Evolutionary conservation across 92 coral and sea anemone species (phyloP).

Genomic region (Epizoanthus fatuus): DNA sequence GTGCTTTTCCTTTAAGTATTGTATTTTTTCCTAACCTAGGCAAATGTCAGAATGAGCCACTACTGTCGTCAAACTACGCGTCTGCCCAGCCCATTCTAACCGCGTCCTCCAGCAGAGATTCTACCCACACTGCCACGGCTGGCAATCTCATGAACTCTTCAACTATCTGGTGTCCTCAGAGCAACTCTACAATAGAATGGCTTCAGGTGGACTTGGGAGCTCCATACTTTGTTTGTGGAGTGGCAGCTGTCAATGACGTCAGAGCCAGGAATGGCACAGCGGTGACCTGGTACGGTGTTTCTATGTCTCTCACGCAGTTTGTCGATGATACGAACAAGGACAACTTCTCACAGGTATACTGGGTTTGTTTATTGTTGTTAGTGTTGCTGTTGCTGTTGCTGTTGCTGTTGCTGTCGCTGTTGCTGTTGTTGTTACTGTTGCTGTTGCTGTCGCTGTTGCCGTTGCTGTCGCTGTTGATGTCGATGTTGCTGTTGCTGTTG

Average conservation of each 20-base stretch:
- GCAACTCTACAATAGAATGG: constrained; percentile 19
- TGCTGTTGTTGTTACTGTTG: too few species aligned
- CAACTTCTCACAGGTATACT: constrained; percentile 3
- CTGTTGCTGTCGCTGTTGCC: too few species aligned
- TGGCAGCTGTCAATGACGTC: constrained; percentile 14
- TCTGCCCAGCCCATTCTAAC: not conserved
- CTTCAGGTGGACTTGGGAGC: constrained; percentile 25
- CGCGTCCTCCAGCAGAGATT: constrained; percentile 9
- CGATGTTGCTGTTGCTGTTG: too few species aligned
- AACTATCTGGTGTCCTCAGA: constrained; percentile 29
- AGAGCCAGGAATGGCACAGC: not conserved
- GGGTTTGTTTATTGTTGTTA: too few species aligned
- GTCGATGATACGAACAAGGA: constrained; percentile 23
- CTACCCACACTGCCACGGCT: not conserved
- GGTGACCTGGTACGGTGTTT: constrained; percentile 12
- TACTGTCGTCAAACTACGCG: not conserved
- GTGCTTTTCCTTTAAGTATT: too few species aligned
- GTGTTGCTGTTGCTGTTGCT: too few species aligned
- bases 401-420: too few species aligned
- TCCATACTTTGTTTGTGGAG: constrained; percentile 14
- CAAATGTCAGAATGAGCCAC: not conserved
- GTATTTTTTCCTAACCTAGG: not conserved
- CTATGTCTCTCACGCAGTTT: constrained; percentile 13
- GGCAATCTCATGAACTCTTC: constrained; percentile 11
- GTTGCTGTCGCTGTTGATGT: too few species aligned